Percentiles rank a stretch among this genome's conserved stretches.
Evolutionary conservation across 2,797 vertebrate species (phyloP).

Genomic region (Paratrypauchen microcephalus): DNA sequence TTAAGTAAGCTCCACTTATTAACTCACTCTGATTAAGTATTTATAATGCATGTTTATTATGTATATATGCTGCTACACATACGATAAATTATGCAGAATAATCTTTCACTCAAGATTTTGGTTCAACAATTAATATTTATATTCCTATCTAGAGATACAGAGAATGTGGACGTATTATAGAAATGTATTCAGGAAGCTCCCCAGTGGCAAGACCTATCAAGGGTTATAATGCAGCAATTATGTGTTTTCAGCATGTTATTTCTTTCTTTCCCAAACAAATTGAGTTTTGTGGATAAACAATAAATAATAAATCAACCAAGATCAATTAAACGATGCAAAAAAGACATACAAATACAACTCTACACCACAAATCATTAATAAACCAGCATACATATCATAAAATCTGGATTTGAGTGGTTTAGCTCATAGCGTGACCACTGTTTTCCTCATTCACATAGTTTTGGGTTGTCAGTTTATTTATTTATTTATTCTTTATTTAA

Average conservation of each 20-base stretch:
- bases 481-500: too few relatives aligned
- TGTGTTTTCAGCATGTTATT: background rate
- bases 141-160: background rate
- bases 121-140: conserved; percentile 2
- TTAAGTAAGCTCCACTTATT: conserved; percentile 80
- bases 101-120: background rate
- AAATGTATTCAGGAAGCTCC: background rate
- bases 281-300: background rate
- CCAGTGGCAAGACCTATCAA: conserved; percentile 2
- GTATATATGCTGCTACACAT: background rate
- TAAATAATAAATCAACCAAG: background rate
- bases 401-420: background rate
- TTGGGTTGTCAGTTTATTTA: background rate
- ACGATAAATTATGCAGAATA: conserved; percentile 3
- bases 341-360: background rate
- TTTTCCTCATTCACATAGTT: background rate
- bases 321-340: background rate
- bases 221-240: background rate
- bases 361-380: background rate
- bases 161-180: background rate
- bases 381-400: too few relatives aligned
- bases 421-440: background rate
- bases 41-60: background rate
- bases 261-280: background rate
- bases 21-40: background rate